Evolutionary conservation across 2,797 vertebrate genomes (phyloP).

Genomic region (Sandelia bainsii): DNA sequence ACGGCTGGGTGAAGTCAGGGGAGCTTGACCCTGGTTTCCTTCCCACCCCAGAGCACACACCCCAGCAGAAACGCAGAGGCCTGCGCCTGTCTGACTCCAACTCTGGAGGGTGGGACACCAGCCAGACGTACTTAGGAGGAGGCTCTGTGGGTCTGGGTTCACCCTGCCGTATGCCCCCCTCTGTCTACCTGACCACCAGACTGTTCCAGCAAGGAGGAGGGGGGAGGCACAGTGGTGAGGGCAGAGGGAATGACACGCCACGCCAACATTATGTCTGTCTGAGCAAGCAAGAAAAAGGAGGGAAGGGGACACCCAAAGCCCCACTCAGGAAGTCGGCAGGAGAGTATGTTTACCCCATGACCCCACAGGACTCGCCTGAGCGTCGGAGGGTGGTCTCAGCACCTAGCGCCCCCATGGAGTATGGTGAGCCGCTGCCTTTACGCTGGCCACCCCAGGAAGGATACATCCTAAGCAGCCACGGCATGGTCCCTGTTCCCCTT

Average conservation of each 20-base stretch:
- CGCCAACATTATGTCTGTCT: slow-evolving; percentile 89
- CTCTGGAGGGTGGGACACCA: slow-evolving; percentile 91
- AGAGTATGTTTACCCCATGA: slow-evolving; percentile 90
- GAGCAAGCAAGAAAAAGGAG: slow-evolving; percentile 82
- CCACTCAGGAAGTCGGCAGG: slow-evolving; percentile 87
- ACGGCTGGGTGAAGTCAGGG: slow-evolving; percentile 93
- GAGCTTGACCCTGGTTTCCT: slow-evolving; percentile 93
- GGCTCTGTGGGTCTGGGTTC: slow-evolving; percentile 83
- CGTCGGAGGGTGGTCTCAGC: slow-evolving; percentile 93
- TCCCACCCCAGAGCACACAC: slow-evolving; percentile 96
- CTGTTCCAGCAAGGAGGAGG: slow-evolving; percentile 82
- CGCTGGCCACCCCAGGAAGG: slow-evolving; percentile 90
- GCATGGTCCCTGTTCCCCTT: slow-evolving; percentile 74
- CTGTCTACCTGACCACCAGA: slow-evolving; percentile 88
- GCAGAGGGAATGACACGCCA: slow-evolving; percentile 74
- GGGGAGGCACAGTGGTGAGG: slow-evolving; percentile 74
- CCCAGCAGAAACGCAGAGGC: slow-evolving; percentile 91
- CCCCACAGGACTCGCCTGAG: slow-evolving; percentile 92
- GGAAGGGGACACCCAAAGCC: slow-evolving; percentile 79
- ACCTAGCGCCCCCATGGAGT: slow-evolving; percentile 88
- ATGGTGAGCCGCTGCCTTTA: slow-evolving; percentile 83
- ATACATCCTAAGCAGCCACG: slow-evolving; percentile 90
- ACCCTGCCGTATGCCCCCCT: slow-evolving; percentile 86
- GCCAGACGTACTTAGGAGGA: slow-evolving; percentile 90
- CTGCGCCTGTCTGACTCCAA: slow-evolving; percentile 85